Evolutionary conservation across 2,888 invertebrate genomes (phyloP).

Genomic region (Panzeria rudis): DNA sequence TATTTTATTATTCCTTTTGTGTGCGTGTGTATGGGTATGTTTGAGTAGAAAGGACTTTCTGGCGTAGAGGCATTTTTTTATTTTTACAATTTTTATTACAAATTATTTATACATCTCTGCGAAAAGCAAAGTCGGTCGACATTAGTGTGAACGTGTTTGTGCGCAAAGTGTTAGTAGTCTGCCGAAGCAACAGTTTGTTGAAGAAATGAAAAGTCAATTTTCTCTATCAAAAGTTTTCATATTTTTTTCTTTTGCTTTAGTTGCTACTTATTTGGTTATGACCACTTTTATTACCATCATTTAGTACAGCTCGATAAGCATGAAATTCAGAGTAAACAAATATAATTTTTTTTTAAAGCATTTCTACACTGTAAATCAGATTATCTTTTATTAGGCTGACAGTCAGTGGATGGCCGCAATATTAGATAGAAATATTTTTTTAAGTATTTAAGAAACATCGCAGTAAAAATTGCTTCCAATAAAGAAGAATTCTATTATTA

Average conservation of each 20-base stretch:
- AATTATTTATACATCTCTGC: slow-evolving; percentile 50
- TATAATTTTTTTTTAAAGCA: background rate
- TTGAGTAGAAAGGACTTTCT: slow-evolving; percentile 6
- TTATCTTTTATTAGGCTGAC: background rate
- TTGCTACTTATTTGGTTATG: slow-evolving; percentile 58
- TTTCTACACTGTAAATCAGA: background rate
- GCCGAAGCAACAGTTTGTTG: slow-evolving; percentile 75
- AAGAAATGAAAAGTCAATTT: slow-evolving; percentile 71
- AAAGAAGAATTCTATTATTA: too few species aligned
- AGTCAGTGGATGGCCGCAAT: too few species aligned
- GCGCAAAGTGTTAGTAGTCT: slow-evolving; percentile 12
- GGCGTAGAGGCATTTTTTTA: slow-evolving; percentile 32
- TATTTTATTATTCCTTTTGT: slow-evolving; percentile 8
- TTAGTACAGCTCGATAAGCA: slow-evolving; percentile 74
- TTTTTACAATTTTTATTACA: slow-evolving; percentile 45
- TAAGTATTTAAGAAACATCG: too few species aligned
- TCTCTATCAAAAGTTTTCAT: slow-evolving; percentile 51
- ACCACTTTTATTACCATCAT: slow-evolving; percentile 72
- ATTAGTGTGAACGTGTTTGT: background rate
- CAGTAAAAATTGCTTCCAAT: too few species aligned
- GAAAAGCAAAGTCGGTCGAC: background rate
- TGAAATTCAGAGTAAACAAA: slow-evolving; percentile 72
- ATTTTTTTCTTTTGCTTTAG: slow-evolving; percentile 5
- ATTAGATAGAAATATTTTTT: too few species aligned
- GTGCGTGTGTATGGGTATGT: background rate